These are phyloP conservation scores for Epinephelus lanceolatus DNA, from an alignment of 2,113 vertebrate species.

Conservation along the genomic window DNA sequence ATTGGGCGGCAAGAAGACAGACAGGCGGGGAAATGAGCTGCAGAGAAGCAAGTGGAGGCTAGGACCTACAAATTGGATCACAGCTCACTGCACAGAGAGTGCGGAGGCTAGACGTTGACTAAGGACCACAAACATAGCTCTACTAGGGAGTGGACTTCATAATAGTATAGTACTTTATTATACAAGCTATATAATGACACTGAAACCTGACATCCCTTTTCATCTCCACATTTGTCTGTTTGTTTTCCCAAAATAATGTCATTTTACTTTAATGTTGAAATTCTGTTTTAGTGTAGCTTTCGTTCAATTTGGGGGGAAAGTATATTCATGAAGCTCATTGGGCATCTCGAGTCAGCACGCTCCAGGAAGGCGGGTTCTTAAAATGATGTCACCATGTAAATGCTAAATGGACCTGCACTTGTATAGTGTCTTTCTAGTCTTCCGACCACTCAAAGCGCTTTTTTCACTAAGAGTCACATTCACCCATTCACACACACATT, in stretches of 20 bases:
- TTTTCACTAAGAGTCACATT: no score
- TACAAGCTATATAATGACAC: neutral
- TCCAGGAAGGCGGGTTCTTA: neutral
- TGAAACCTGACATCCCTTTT: neutral
- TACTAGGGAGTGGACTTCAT: neutral
- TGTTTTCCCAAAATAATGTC: neutral
- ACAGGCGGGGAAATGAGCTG: constrained; percentile 46
- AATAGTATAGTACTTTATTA: neutral
- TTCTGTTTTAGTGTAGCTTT: neutral
- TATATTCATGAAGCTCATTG: neutral
- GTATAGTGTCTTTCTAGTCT: no score
- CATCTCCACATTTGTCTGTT: neutral
- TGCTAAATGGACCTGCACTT: no score
- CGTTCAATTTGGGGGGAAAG: neutral
- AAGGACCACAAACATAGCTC: constrained; percentile 7
- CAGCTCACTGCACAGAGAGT: constrained; percentile 1
- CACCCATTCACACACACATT: no score
- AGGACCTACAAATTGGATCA: constrained; percentile 33
- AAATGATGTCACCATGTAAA: neutral
- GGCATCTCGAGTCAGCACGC: neutral
- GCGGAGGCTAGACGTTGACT: neutral
- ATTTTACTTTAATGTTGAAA: neutral
- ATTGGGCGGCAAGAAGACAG: constrained; percentile 17
- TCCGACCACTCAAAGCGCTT: no score
- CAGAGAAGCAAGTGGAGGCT: constrained; percentile 4